Percentiles rank a stretch among this genome's conserved stretches.
Evolutionary conservation across 2,113 vertebrate species (phyloP).

Genomic region (Varanus komodoensis): DNA sequence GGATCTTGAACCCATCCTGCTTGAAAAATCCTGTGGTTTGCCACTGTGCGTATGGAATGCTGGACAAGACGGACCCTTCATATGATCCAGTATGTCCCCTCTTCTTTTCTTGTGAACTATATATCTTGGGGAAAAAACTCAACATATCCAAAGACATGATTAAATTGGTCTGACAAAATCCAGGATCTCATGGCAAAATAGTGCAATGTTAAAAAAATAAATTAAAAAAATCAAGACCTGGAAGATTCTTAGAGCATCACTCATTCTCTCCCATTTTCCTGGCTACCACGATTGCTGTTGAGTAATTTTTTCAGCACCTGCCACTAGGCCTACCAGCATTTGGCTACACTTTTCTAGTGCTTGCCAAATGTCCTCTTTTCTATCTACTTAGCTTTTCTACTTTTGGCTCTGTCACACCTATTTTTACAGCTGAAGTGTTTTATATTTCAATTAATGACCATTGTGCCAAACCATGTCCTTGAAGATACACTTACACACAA

Average conservation of each 20-base stretch:
- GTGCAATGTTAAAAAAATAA: too few species aligned
- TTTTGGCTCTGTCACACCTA: constrained; percentile 18
- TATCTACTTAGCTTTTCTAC: neutral
- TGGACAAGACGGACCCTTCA: too few species aligned
- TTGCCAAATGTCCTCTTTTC: constrained; percentile 1
- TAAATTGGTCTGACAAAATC: too few species aligned
- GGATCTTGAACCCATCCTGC: too few species aligned
- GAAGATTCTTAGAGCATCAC: neutral
- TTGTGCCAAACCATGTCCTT: neutral
- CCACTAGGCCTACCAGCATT: neutral
- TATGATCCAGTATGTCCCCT: too few species aligned
- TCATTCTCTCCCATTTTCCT: neutral
- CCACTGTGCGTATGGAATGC: too few species aligned
- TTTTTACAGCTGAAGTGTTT: constrained; percentile 7
- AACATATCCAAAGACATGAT: too few species aligned
- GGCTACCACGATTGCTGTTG: neutral
- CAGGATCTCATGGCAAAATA: too few species aligned
- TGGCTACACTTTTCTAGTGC: neutral
- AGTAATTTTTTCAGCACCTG: neutral
- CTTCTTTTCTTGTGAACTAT: too few species aligned
- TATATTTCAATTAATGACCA: neutral
- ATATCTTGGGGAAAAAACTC: too few species aligned
- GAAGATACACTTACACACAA: neutral
- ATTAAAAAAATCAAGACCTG: neutral
- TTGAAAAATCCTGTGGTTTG: too few species aligned